A percentile compares a stretch with the other conserved stretches of the same genome.
phyloP scores from a whole-genome alignment of 2,113 vertebrate genomes.

The Triplophysa tibetana region DNA sequence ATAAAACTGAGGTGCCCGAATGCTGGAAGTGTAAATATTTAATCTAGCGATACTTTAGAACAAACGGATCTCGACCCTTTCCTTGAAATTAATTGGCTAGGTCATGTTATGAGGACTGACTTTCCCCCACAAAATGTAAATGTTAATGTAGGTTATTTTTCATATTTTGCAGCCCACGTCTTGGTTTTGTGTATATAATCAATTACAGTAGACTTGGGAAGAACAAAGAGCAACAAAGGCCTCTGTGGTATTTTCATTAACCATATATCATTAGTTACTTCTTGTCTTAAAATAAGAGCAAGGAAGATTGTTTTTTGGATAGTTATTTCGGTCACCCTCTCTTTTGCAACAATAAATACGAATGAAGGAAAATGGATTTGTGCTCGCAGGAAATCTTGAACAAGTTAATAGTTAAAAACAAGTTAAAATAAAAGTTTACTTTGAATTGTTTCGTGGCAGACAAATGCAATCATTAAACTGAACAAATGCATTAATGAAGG shows the following conservation, averaged over 20 bases:
- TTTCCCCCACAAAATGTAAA: slow-evolving; percentile 51
- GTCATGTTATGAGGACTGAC: slow-evolving; percentile 48
- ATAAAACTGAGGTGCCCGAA: slow-evolving; percentile 55
- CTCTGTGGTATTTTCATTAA: slow-evolving; percentile 33
- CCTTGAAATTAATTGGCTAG: slow-evolving; percentile 45
- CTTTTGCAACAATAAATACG: neutral
- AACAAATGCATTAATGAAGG: too few species aligned
- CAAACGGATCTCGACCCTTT: slow-evolving; percentile 56
- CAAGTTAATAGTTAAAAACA: too few species aligned
- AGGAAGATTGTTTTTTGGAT: neutral
- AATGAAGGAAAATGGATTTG: too few species aligned
- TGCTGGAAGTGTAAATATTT: slow-evolving; percentile 66
- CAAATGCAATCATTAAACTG: too few species aligned
- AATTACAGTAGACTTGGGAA: slow-evolving; percentile 23
- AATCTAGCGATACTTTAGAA: slow-evolving; percentile 60
- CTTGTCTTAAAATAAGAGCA: slow-evolving; percentile 17
- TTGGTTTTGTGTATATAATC: slow-evolving; percentile 42
- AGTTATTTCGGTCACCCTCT: neutral
- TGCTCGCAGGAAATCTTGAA: too few species aligned
- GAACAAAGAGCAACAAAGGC: slow-evolving; percentile 37
- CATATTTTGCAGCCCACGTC: slow-evolving; percentile 38
- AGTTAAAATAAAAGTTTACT: too few species aligned
- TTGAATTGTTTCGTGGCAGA: too few species aligned
- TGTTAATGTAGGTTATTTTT: slow-evolving; percentile 37
- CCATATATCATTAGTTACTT: slow-evolving; percentile 17